phyloP scores from a whole-genome alignment of 2,797 vertebrate genomes.

The Enteromius mattozi region DNA sequence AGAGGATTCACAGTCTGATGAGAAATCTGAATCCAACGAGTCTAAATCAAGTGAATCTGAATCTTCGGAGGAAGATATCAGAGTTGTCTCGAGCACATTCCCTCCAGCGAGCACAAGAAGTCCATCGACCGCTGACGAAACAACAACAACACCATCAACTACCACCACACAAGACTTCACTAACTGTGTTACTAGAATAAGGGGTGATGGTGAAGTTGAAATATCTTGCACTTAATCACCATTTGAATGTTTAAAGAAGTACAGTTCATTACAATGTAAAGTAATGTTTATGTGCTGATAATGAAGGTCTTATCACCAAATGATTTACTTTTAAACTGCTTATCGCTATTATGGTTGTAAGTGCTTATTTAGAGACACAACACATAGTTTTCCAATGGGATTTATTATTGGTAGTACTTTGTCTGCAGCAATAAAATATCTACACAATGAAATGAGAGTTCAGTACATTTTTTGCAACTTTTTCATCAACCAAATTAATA shows the following conservation, averaged over 20 bases:
- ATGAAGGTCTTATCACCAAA: neutral
- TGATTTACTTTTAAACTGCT: neutral
- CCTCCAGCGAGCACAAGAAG: neutral
- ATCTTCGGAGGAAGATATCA: constrained; percentile 47
- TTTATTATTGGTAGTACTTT: neutral
- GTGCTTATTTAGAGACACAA: neutral
- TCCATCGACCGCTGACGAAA: neutral
- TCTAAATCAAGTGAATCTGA: constrained; percentile 38
- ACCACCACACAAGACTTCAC: neutral
- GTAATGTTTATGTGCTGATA: neutral
- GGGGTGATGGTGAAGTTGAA: constrained; percentile 36
- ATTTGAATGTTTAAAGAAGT: neutral
- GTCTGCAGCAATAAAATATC: too few species aligned
- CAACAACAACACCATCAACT: neutral
- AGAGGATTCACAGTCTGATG: neutral
- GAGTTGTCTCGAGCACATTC: neutral
- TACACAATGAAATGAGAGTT: too few species aligned
- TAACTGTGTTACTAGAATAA: constrained; percentile 29
- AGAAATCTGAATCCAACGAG: neutral
- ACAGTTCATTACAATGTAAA: neutral
- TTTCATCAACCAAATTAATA: neutral
- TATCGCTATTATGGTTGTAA: neutral
- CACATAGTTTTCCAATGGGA: too few species aligned
- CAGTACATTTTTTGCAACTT: neutral
- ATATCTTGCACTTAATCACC: neutral